Evolutionary conservation across 1,140 invertebrate genomes (phyloP), one percentile per base, ranked within the genome.

Genomic region (Calephelis nemesis): DNA sequence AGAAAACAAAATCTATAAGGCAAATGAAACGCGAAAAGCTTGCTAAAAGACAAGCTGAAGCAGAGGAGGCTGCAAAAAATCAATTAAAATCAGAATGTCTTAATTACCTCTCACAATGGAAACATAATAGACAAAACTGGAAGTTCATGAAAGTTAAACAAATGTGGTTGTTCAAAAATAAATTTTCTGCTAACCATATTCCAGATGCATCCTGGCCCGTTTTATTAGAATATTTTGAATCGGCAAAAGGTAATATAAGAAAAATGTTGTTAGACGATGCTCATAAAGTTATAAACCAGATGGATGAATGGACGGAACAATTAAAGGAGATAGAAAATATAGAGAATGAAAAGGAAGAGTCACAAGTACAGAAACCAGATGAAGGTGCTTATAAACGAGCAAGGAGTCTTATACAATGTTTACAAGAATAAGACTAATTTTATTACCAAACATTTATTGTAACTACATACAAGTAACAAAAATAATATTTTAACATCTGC

Each of bases 101-200:
- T 42, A 93, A 91, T 72, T 95, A 95, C 77, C 76, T 95, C 7
- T 92, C 92, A 7, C 94, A 95, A 82, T 96, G 96, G 96, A 95
- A 96, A 85, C 91, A 95, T 78, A 90, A 94, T 63, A 92, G 89
- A 67, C 88, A 87, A 64, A 93, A 95, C 75, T 96, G 96, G 96
- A 96, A 96, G 81, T 96, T 96, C 82, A 95, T 95, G 80, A 96
- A 96, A 83, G 76, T 95, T 1, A 94, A 93, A 68, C 96, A 96
- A 87, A 93, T 95, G n/a, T 96, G 95, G 93, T 85, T 96, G 19
- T 93, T 94, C 50, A 94, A 95, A 73, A 93, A 95, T 77, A 93
- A 95, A 73, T 93, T 96, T 62, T 93, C 95, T 74, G 76, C 92
- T 52, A 76, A 87, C 7, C 91, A 93, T 67, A 78, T 96, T 5